phyloP scores from a whole-genome alignment of 2,113 vertebrate genomes.

The Neolamprologus ventralis region DNA sequence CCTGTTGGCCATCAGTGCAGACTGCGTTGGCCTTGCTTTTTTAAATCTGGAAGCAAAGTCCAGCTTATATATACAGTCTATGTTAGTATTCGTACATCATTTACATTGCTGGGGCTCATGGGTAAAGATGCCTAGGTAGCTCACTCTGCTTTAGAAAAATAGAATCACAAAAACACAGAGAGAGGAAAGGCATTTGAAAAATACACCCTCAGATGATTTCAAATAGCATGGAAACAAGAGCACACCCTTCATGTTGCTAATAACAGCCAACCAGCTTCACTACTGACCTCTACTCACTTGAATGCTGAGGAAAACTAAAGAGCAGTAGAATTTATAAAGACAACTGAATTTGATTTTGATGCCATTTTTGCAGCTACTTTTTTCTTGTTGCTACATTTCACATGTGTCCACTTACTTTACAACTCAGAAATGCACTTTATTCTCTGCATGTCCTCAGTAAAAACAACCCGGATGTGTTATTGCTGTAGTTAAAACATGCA shows the following conservation, averaged over 20 bases:
- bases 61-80: background rate
- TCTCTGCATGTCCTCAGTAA: background rate
- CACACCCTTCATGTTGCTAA: background rate
- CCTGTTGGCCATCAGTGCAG: background rate
- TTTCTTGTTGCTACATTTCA: background rate
- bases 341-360: background rate
- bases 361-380: background rate
- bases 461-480: background rate
- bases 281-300: background rate
- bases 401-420: background rate
- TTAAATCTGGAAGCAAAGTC: background rate
- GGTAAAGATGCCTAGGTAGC: conserved; percentile 53
- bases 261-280: background rate
- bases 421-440: background rate
- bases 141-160: conserved; percentile 23
- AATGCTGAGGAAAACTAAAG: background rate
- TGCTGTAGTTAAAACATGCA: background rate
- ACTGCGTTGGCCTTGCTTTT: background rate
- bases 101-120: conserved; percentile 45
- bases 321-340: background rate
- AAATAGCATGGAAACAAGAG: background rate
- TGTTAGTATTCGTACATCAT: conserved; percentile 6
- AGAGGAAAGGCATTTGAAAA: background rate
- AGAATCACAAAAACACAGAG: background rate
- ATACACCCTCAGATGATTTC: background rate